Conservation (phyloP, 2,888 invertebrate genomes). For the Acanthopleura granulata region DNA sequence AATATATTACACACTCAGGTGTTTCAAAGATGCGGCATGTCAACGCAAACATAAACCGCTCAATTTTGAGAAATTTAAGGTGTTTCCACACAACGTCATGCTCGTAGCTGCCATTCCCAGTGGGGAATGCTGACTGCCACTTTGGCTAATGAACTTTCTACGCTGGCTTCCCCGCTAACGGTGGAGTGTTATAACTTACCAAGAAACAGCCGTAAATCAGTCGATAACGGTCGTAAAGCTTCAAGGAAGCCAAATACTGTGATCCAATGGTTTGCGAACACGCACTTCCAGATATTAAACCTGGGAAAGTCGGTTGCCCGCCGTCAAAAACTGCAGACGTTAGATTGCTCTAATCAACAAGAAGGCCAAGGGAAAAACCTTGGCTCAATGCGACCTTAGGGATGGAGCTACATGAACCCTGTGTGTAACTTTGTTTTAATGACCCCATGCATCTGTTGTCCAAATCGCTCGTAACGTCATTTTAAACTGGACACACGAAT, state of each 20-base stretch:
- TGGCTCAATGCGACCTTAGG: no score
- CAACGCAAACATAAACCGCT: background rate
- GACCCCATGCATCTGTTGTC: no score
- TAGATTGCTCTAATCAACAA: no score
- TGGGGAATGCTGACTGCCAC: background rate
- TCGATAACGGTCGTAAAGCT: conserved; percentile 1
- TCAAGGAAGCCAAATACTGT: background rate
- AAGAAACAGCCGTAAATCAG: background rate
- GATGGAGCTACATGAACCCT: no score
- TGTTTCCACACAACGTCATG: background rate
- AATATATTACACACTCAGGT: background rate
- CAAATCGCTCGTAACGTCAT: no score
- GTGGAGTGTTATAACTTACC: conserved; percentile 5
- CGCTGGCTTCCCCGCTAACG: background rate
- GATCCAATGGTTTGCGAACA: background rate
- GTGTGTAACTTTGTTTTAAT: no score
- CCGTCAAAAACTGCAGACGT: no score
- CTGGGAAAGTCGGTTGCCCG: no score
- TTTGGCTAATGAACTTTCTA: conserved; percentile 1
- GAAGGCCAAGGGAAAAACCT: no score
- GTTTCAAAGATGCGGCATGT: background rate
- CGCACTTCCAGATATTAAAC: background rate
- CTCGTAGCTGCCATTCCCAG: background rate
- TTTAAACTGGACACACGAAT: no score
- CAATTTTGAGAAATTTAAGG: background rate